Conservation (phyloP, 2,888 invertebrate species). For the Desoria tigrina region DNA sequence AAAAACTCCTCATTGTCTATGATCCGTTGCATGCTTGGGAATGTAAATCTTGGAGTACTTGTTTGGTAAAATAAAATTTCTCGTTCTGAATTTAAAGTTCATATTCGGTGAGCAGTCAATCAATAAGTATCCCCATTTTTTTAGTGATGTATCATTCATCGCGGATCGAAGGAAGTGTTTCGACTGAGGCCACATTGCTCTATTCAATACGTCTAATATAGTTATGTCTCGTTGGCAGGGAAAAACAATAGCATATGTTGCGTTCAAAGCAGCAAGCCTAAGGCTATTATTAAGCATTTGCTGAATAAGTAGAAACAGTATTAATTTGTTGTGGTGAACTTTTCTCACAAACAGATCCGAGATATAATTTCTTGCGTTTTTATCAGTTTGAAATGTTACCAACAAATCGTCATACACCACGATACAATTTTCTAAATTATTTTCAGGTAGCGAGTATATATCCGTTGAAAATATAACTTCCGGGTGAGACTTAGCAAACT, state of each 20-base stretch:
- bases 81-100: neutral
- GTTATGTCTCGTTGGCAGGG: neutral
- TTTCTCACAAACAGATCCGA: neutral
- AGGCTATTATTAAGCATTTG: neutral
- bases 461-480: neutral
- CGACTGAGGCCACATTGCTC: neutral
- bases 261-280: neutral
- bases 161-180: neutral
- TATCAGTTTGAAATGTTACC: neutral
- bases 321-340: neutral
- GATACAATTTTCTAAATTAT: neutral
- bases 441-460: slow-evolving; percentile 1
- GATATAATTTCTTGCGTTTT: neutral
- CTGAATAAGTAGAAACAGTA: neutral
- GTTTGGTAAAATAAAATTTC: slow-evolving; percentile 9
- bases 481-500: neutral
- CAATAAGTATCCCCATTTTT: neutral
- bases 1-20: neutral
- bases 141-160: neutral
- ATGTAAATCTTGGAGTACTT: neutral
- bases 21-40: neutral
- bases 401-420: slow-evolving; percentile 8
- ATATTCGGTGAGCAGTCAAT: neutral
- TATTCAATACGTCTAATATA: neutral
- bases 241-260: slow-evolving; percentile 1